Conservation (phyloP, 2,113 vertebrate species). For the Malurus elegans region DNA sequence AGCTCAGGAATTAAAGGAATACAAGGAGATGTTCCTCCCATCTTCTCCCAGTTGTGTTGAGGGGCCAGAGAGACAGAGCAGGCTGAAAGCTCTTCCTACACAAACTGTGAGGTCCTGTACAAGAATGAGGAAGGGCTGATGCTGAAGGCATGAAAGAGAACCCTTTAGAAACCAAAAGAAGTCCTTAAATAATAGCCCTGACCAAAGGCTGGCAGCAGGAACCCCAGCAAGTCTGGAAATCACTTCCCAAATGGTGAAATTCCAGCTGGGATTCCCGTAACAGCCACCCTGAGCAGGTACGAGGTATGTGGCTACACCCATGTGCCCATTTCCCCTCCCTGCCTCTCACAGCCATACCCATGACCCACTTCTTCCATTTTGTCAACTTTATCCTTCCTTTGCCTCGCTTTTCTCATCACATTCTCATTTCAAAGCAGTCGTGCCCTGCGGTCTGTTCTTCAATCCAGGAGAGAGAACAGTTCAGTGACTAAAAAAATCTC, state of each 20-base stretch:
- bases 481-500: not conserved
- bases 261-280: not conserved
- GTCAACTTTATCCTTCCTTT: not conserved
- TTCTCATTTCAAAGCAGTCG: accelerated
- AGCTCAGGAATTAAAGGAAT: not conserved
- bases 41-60: not conserved
- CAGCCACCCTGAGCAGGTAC: not conserved
- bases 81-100: not conserved
- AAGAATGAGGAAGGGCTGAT: not conserved
- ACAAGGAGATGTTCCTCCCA: not conserved
- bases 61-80: not conserved
- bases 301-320: slow-evolving; percentile 15
- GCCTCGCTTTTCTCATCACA: not conserved
- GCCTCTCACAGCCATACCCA: not conserved
- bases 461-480: not conserved
- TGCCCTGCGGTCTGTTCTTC: not conserved
- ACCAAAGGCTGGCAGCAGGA: not conserved
- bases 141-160: not conserved
- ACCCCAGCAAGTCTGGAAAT: not conserved
- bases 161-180: not conserved
- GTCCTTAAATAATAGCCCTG: not conserved
- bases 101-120: not conserved
- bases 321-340: not conserved
- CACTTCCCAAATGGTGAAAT: not conserved
- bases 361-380: not conserved